phyloP scores from a whole-genome alignment of 1,140 invertebrate species.

The Vanessa atalanta region DNA sequence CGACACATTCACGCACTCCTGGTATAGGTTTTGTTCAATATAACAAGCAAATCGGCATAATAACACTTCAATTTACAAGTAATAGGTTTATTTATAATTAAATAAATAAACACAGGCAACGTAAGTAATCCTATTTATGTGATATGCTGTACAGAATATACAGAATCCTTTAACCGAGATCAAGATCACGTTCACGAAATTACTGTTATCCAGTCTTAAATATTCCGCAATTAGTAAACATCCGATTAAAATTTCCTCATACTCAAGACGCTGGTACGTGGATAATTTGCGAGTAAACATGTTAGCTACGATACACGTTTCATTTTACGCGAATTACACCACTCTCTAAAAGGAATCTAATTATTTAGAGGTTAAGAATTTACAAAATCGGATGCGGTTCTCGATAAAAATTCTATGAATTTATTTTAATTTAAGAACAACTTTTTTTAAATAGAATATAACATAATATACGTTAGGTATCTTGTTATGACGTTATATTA shows the following conservation, averaged over 20 bases:
- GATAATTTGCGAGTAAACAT: slow-evolving; percentile 58
- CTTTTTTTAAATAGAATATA: too few species aligned
- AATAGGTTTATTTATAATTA: too few species aligned
- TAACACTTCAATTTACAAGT: too few species aligned
- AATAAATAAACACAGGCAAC: too few species aligned
- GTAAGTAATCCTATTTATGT: too few species aligned
- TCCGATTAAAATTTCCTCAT: slow-evolving; percentile 40
- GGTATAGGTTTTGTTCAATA: too few species aligned
- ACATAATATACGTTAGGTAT: too few species aligned
- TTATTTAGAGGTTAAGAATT: slow-evolving; percentile 50
- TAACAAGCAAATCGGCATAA: too few species aligned
- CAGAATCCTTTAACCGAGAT: background rate
- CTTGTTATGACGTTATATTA: too few species aligned
- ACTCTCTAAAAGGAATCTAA: slow-evolving; percentile 68
- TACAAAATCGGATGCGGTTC: slow-evolving; percentile 35
- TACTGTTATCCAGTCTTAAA: slow-evolving; percentile 15
- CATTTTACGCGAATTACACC: slow-evolving; percentile 75
- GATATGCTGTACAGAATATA: too few species aligned
- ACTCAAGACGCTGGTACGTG: slow-evolving; percentile 31
- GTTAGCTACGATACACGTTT: slow-evolving; percentile 53
- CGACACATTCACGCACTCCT: too few species aligned
- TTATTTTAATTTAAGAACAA: too few species aligned
- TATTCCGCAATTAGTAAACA: slow-evolving; percentile 33
- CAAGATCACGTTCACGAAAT: slow-evolving; percentile 12
- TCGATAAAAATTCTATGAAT: background rate